Evolutionary conservation across 2,888 invertebrate species (phyloP).

Genomic region (Brenthis daphne): DNA sequence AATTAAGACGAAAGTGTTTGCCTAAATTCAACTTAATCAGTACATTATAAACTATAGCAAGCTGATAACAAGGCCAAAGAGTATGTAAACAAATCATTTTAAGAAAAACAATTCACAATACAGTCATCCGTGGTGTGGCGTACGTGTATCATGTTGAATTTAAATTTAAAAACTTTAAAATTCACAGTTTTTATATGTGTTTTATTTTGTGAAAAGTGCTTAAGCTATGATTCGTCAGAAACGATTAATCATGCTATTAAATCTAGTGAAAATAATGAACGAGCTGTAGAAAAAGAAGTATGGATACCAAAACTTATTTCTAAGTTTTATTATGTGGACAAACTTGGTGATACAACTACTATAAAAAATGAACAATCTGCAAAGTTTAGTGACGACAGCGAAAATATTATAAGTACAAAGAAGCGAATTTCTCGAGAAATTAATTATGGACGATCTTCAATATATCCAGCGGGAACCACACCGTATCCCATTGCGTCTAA

Average conservation of each 20-base stretch:
- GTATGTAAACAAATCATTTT: constrained; percentile 44
- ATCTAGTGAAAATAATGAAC: neutral
- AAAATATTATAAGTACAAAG: constrained; percentile 12
- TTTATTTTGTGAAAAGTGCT: constrained; percentile 43
- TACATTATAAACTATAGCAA: constrained; percentile 5
- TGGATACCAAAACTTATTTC: too few relatives aligned
- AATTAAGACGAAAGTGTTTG: too few relatives aligned
- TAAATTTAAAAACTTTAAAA: neutral
- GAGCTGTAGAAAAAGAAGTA: too few relatives aligned
- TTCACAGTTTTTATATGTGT: constrained; percentile 39
- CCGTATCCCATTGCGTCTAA: constrained; percentile 7
- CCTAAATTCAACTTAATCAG: too few relatives aligned
- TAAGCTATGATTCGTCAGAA: neutral
- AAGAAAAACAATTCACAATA: constrained; percentile 8
- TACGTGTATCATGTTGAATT: neutral
- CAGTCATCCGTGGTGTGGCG: neutral
- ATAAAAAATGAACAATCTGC: neutral
- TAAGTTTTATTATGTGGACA: too few relatives aligned
- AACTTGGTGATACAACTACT: neutral
- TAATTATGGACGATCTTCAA: constrained; percentile 42
- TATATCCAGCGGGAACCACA: constrained; percentile 53
- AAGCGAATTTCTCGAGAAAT: constrained; percentile 49
- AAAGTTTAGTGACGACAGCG: neutral
- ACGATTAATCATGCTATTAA: neutral
- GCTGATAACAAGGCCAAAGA: constrained; percentile 50